Evolutionary conservation across 2,888 invertebrate species (phyloP).

Genomic region (Cataglyphis cursor): DNA sequence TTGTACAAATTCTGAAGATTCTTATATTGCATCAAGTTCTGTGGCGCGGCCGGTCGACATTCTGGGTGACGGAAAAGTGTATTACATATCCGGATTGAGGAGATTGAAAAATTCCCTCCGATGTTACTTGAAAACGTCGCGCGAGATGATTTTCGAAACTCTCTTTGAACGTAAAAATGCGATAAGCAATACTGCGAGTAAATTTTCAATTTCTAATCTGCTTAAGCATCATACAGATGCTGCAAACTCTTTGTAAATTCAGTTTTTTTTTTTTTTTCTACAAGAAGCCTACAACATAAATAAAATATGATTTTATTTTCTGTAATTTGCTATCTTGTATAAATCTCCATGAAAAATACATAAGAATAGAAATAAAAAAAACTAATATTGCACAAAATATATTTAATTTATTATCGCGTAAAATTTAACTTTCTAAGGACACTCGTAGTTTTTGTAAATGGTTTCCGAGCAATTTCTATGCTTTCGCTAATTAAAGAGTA

Average conservation of each 20-base stretch:
- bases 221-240: neutral
- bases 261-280: neutral
- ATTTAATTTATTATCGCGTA: neutral
- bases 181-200: constrained; percentile 10
- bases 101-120: constrained; percentile 57
- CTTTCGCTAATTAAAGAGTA: constrained; percentile 30
- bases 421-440: constrained; percentile 19
- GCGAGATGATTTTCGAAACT: constrained; percentile 35
- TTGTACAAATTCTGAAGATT: constrained; percentile 56
- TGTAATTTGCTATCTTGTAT: neutral
- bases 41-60: constrained; percentile 51
- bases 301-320: constrained; percentile 3
- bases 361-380: neutral
- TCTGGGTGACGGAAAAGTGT: constrained; percentile 49
- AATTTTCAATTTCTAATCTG: constrained; percentile 10
- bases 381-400: neutral
- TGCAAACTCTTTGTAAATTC: neutral
- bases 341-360: neutral
- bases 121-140: constrained; percentile 50
- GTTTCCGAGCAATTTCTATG: constrained; percentile 23
- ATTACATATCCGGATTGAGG: constrained; percentile 56
- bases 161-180: constrained; percentile 30
- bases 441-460: neutral
- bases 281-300: neutral
- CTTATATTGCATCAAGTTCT: constrained; percentile 56